Evolutionary conservation across 2,113 vertebrate species (phyloP).

Genomic region (Polypterus senegalus): DNA sequence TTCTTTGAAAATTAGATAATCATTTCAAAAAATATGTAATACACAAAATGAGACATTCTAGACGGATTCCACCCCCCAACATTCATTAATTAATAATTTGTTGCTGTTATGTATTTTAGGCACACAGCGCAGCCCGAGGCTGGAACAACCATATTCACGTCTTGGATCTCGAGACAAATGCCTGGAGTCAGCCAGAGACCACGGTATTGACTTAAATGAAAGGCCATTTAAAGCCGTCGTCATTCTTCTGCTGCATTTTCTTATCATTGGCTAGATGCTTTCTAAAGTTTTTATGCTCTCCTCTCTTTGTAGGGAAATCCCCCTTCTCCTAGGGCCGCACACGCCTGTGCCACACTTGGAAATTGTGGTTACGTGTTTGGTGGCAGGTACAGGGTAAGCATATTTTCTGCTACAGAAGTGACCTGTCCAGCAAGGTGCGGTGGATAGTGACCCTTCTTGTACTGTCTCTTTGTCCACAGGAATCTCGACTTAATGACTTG

Average conservation of each 20-base stretch:
- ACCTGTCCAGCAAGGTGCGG: not conserved
- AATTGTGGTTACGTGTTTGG: constrained; percentile 88
- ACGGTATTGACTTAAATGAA: constrained; percentile 40
- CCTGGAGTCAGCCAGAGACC: constrained; percentile 83
- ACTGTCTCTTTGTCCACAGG: constrained; percentile 39
- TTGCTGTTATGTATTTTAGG: constrained; percentile 36
- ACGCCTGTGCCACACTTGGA: constrained; percentile 78
- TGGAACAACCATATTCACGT: constrained; percentile 94
- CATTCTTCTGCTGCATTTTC: not conserved
- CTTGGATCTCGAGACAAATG: constrained; percentile 75
- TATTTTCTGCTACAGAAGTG: not conserved
- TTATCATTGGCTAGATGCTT: not conserved
- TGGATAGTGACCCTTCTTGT: not conserved
- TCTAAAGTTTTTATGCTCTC: not conserved
- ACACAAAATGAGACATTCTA: no score
- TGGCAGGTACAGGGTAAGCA: constrained; percentile 74
- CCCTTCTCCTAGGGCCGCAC: constrained; percentile 82
- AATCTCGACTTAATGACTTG: constrained; percentile 82
- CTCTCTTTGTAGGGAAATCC: constrained; percentile 59
- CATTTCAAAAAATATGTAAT: no score
- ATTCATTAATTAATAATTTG: not conserved
- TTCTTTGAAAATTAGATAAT: no score
- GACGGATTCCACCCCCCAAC: not conserved
- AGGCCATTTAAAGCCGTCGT: not conserved
- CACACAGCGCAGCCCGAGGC: constrained; percentile 70